phyloP scores from a whole-genome alignment of 2,888 invertebrate genomes.

The Lithophane semibrunnea region DNA sequence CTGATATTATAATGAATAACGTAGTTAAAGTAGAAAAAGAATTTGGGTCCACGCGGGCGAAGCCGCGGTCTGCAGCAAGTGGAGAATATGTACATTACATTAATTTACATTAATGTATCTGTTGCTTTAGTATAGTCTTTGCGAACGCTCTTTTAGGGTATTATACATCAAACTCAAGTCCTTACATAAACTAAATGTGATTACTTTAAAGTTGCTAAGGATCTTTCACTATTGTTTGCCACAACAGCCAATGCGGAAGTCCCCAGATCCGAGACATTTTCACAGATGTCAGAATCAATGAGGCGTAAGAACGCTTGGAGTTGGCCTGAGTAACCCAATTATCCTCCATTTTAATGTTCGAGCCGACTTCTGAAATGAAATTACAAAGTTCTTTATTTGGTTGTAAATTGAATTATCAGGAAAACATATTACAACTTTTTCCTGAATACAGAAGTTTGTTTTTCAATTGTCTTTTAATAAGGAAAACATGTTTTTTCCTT shows the following conservation, averaged over 20 bases:
- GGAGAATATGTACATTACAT: no score
- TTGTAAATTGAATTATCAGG: slow-evolving; percentile 51
- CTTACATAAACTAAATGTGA: background rate
- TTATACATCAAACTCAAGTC: no score
- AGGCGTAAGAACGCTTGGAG: background rate
- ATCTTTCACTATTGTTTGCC: background rate
- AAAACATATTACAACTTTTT: slow-evolving; percentile 43
- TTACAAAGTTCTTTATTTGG: slow-evolving; percentile 49
- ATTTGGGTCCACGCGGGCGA: no score
- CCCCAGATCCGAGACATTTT: background rate
- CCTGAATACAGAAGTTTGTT: slow-evolving; percentile 37
- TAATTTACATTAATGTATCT: no score
- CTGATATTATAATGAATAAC: no score
- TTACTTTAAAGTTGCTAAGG: background rate
- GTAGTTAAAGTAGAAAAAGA: no score
- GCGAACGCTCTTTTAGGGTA: no score
- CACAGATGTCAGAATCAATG: slow-evolving; percentile 18
- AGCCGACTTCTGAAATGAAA: slow-evolving; percentile 30
- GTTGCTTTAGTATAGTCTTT: no score
- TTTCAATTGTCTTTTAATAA: slow-evolving; percentile 38
- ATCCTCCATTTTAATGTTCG: slow-evolving; percentile 21
- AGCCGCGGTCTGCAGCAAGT: no score
- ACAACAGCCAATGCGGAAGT: background rate
- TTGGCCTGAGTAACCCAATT: slow-evolving; percentile 14
- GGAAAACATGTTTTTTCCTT: slow-evolving; percentile 24